Conservation (phyloP, 92 coral and sea anemone species). For the Epizoanthus illoricatus region DNA sequence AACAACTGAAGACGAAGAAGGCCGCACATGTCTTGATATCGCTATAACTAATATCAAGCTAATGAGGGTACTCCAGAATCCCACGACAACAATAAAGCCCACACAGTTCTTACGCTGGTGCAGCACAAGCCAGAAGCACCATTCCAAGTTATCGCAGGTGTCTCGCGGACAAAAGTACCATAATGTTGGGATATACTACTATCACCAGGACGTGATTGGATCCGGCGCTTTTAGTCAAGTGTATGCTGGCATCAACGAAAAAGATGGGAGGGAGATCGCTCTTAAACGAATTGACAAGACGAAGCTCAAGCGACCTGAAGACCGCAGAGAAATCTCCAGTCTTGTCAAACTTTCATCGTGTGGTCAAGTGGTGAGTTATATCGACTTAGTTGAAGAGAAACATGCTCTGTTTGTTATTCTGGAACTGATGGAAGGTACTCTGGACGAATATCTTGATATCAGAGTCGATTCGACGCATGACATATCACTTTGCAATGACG, state of each 20-base stretch:
- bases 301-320: slow-evolving; percentile 7
- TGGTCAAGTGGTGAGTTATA: background rate
- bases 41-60: background rate
- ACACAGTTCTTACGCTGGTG: background rate
- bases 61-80: background rate
- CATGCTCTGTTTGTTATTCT: background rate
- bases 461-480: background rate
- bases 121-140: background rate
- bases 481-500: too few species aligned
- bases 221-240: slow-evolving; percentile 11
- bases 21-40: background rate
- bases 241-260: background rate
- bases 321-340: background rate
- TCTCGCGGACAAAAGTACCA: too few species aligned
- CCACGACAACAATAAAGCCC: background rate
- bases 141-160: too few species aligned
- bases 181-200: background rate
- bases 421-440: too few species aligned
- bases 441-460: background rate
- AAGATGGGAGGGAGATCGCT: too few species aligned
- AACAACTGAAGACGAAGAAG: background rate
- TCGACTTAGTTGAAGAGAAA: slow-evolving; percentile 5
- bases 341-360: slow-evolving; percentile 1
- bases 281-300: background rate
- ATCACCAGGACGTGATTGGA: background rate